A percentile compares a stretch with the other conserved stretches of the same genome.
Evolutionary conservation across 2,888 invertebrate genomes (phyloP).

Genomic region (Oscheius sp.): DNA sequence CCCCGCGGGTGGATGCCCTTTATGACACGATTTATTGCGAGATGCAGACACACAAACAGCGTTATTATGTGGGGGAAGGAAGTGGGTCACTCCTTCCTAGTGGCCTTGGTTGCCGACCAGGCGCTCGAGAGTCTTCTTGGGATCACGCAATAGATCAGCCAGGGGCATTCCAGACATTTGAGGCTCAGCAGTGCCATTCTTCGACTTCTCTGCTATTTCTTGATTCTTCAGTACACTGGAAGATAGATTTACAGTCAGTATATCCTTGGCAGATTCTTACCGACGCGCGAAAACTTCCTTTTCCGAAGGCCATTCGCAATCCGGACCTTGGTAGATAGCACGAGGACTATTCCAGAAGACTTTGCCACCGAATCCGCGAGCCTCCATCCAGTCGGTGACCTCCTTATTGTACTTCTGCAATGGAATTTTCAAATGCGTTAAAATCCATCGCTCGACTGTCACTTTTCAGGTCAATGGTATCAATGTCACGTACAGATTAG

Average conservation of each 20-base stretch:
- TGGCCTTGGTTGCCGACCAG: constrained; percentile 52
- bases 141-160: constrained; percentile 66
- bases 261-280: constrained; percentile 32
- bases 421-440: too few relatives aligned
- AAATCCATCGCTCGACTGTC: too few relatives aligned
- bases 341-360: constrained; percentile 71
- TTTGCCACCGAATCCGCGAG: constrained; percentile 69
- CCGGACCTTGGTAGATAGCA: constrained; percentile 70
- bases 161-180: constrained; percentile 56
- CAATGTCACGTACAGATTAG: constrained; percentile 35
- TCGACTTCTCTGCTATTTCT: constrained; percentile 56
- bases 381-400: constrained; percentile 65
- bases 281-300: constrained; percentile 70
- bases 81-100: constrained; percentile 24
- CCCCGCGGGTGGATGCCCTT: constrained; percentile 27
- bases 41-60: constrained; percentile 33
- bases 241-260: neutral
- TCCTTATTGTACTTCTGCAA: constrained; percentile 69
- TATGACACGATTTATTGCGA: constrained; percentile 35
- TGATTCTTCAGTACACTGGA: constrained; percentile 68
- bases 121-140: constrained; percentile 65
- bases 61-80: constrained; percentile 26
- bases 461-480: constrained; percentile 32
- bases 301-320: constrained; percentile 70
- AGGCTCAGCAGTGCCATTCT: constrained; percentile 54